Conservation (phyloP, 30 jellyfish, hydroid and myxozoan genomes). For the Hydra vulgaris region DNA sequence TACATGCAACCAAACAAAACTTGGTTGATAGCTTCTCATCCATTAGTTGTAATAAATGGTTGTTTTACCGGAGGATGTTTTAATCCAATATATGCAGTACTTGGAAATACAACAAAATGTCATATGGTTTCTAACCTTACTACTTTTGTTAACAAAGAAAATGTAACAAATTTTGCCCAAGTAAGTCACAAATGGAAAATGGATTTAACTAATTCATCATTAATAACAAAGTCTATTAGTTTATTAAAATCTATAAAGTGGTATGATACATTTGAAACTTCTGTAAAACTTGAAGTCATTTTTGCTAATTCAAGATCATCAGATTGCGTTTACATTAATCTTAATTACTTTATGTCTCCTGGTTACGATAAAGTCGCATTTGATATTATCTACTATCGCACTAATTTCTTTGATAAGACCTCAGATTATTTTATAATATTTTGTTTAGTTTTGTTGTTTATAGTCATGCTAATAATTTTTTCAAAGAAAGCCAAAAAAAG, state of each 20-base stretch:
- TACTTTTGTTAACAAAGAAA: neutral
- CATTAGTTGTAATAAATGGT: constrained; percentile 46
- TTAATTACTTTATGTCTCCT: neutral
- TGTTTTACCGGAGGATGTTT: constrained; percentile 29
- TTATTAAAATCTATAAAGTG: constrained; percentile 46
- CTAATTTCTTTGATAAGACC: constrained; percentile 34
- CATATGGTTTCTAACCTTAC: constrained; percentile 19
- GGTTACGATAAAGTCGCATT: constrained; percentile 32
- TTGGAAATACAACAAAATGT: constrained; percentile 14
- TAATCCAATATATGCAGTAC: constrained; percentile 14
- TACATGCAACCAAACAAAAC: constrained; percentile 5
- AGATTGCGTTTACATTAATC: neutral
- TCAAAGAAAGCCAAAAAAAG: constrained; percentile 17
- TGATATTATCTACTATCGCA: constrained; percentile 32
- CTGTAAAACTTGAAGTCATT: constrained; percentile 41
- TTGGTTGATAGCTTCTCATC: constrained; percentile 56
- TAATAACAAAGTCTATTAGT: neutral
- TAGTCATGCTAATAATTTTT: constrained; percentile 28
- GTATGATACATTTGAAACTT: constrained; percentile 57
- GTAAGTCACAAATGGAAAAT: neutral
- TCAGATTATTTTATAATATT: constrained; percentile 57
- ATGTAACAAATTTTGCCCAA: neutral
- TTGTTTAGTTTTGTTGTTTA: constrained; percentile 51
- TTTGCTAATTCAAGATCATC: constrained; percentile 20
- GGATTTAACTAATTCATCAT: neutral